Percentiles rank a stretch among this genome's conserved stretches.
Conservation (phyloP, 2,797 vertebrate genomes). For the Galagoides demidoff region DNA sequence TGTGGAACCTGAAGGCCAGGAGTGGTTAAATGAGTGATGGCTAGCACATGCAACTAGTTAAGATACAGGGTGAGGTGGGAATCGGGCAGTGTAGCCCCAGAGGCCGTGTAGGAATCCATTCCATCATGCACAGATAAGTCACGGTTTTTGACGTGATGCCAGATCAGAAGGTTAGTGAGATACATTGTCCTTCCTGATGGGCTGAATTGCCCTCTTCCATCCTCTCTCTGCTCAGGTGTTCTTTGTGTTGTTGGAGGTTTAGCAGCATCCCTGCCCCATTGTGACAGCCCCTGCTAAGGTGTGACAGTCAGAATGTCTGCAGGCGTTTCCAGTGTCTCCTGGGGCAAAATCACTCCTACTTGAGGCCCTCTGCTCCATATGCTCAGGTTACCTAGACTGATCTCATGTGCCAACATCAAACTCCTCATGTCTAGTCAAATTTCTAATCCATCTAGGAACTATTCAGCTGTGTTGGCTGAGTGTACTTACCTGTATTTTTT, state of each 20-base stretch:
- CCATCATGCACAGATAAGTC: background rate
- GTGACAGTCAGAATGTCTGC: background rate
- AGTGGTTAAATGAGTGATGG: background rate
- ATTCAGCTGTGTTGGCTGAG: background rate
- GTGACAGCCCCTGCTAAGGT: background rate
- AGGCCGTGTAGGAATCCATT: background rate
- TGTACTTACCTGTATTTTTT: background rate
- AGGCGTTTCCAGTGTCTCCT: background rate
- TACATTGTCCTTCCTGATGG: background rate
- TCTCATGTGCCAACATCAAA: background rate
- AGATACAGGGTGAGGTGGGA: background rate
- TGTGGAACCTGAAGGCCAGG: background rate
- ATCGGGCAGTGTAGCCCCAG: background rate
- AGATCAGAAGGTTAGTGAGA: background rate
- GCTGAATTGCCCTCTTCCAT: background rate
- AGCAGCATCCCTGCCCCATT: background rate
- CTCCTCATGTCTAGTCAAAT: background rate
- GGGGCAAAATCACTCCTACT: background rate
- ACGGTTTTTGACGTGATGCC: background rate
- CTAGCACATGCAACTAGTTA: too few species aligned
- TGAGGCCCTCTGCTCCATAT: background rate
- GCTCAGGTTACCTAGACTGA: background rate
- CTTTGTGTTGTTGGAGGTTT: background rate
- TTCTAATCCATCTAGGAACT: background rate
- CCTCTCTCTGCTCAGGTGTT: background rate